These are phyloP conservation scores for Lemur catta DNA, from an alignment of 2,797 vertebrate genomes.

Conservation along the genomic window DNA sequence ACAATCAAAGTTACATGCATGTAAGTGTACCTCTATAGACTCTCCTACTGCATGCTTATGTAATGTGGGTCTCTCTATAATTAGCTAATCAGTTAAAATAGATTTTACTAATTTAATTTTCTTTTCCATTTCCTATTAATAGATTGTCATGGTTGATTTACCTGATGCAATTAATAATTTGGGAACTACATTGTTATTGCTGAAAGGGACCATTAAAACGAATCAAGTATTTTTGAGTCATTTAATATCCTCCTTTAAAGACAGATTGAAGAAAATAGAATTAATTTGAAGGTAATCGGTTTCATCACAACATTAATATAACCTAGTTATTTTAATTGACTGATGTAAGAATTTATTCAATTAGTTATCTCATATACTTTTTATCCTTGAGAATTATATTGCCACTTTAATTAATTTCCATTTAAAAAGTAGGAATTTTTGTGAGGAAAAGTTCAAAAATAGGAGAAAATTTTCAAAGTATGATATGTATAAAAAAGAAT, in stretches of 20 bases:
- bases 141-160: conserved; percentile 60
- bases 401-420: conserved; percentile 13
- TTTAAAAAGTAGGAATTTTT: neutral
- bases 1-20: neutral
- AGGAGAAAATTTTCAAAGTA: neutral
- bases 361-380: conserved; percentile 36
- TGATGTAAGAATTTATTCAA: conserved; percentile 33
- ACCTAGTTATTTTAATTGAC: conserved; percentile 20
- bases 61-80: conserved; percentile 41
- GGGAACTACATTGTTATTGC: conserved; percentile 7
- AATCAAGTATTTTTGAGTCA: conserved; percentile 52
- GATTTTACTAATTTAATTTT: conserved; percentile 69
- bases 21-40: neutral
- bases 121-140: conserved; percentile 63
- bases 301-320: conserved; percentile 26
- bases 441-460: neutral
- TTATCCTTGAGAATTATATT: conserved; percentile 21
- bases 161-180: conserved; percentile 70
- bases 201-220: conserved; percentile 51
- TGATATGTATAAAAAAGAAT: neutral
- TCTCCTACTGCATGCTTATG: neutral
- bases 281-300: conserved; percentile 24
- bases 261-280: conserved; percentile 18
- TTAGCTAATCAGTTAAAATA: conserved; percentile 61
- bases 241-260: conserved; percentile 56